Evolutionary conservation across 1,140 invertebrate species (phyloP), one percentile per base, ranked within the genome.

Genomic region (Drosophila kohkoa): DNA sequence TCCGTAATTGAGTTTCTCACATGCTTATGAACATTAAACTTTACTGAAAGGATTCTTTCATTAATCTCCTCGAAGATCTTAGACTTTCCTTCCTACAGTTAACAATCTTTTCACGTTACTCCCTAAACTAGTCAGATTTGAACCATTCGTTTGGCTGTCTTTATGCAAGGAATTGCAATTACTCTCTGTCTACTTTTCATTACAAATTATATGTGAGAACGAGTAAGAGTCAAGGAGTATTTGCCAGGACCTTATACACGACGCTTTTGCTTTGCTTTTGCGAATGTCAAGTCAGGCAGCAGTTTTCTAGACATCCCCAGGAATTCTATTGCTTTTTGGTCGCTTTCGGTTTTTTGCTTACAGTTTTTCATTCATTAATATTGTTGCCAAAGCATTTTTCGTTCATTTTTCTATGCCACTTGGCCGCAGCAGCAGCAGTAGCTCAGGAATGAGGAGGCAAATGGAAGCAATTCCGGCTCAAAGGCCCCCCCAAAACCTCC

Each of bases 371-470:
- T 79, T 81, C 79, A 81, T 81, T 81, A 78, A 79, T 72, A 75
- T 79, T 81, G 76, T 79, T 81, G 72, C 79, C 76, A 81, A 81
- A 81, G 79, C 77, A 81, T 81, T 81, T 77, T 81, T 72, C 79
- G 64, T 76, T 81, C 68, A 81, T 79, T 79, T 79, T 77, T 72
- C 74, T 77, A 72, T 73, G 75, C 75, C 75, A 73, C 70, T 77
- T 77, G 55, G 54, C 46, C 59, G 59, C 51, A 55, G 41, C 28
- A 35, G 35, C 46, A 43, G 41, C 16, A 16, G 20, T 10, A 60
- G 48, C 32, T 3, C 32, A 10, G 16, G 46, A 16, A 10, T 16
- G 46, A 11, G 16, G 46, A 15, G 15, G 3, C 32, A 57, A 32
- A 20, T 4, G 32, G 52, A 4, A 55, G 54, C 54, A 57, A 57